Percentiles rank a stretch among this genome's conserved stretches.
These are phyloP conservation scores for Drosophila bifasciata DNA, from an alignment of 1,140 invertebrate genomes.

Conservation along the genomic window DNA sequence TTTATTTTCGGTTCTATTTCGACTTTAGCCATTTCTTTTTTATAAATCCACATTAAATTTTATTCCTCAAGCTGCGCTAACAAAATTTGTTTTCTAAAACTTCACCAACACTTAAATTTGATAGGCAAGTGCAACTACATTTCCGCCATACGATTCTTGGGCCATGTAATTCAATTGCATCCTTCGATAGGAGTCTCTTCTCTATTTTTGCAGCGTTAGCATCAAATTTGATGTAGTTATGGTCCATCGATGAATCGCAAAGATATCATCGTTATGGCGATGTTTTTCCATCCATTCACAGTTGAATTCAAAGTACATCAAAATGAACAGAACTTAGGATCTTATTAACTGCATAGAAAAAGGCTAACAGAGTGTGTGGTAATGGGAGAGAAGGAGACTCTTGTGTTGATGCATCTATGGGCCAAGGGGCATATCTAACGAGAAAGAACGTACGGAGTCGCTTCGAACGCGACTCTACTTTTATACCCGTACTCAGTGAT, in stretches of 20 bases:
- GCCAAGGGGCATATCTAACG: conserved; percentile 73
- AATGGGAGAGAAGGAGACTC: neutral
- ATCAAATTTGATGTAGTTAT: conserved; percentile 40
- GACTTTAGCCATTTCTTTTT: neutral
- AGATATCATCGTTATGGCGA: too few relatives aligned
- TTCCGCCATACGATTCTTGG: conserved; percentile 14
- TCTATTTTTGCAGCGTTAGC: conserved; percentile 9
- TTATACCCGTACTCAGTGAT: too few relatives aligned
- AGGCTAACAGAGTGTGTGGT: too few relatives aligned
- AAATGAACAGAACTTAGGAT: conserved; percentile 35
- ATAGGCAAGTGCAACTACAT: conserved; percentile 21
- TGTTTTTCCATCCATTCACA: too few relatives aligned
- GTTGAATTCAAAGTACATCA: conserved; percentile 22
- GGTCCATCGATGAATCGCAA: too few relatives aligned
- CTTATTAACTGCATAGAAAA: conserved; percentile 21
- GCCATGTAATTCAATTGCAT: too few relatives aligned
- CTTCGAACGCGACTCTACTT: too few relatives aligned
- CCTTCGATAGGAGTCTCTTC: too few relatives aligned
- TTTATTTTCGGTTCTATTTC: too few relatives aligned
- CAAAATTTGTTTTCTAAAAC: conserved; percentile 5
- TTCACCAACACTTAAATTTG: conserved; percentile 37
- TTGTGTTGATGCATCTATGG: conserved; percentile 27
- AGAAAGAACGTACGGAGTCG: too few relatives aligned
- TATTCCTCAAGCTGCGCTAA: neutral
- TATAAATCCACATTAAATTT: conserved; percentile 19